Base-by-base conservation (phyloP, 1,140 invertebrate species). In the Ganaspis sp. region DNA sequence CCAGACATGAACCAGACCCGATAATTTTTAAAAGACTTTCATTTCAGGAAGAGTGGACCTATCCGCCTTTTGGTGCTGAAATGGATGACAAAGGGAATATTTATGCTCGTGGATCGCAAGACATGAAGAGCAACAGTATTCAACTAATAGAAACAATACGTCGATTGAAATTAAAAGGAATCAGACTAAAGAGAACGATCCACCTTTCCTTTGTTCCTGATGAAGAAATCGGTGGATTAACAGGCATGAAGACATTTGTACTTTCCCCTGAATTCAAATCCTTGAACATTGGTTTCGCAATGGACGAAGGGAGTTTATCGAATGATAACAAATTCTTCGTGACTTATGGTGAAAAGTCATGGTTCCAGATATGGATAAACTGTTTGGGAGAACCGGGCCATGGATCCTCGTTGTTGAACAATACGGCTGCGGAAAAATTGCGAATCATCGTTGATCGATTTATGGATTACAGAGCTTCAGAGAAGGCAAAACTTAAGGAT, bases 221-320 rank as follows among this genome's bases (percentile, higher is more conserved):
- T 91, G 98, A 99, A 91, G 98, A 99, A 92, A 95, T 97, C 83
- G 98, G 98, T 0, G 97, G 97, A 4, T 87, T 92, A 1, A 78
- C 86, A 4, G 97, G 97, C 21, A 98, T 99, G 97, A 91, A 93
- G 72, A 91, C 93, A 72, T 98, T 98, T 91, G 93, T 98, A 0
- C 86, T 94, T 12, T 95, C 94, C 0, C 88, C 94, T 21, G 94
- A 96, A 54, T 99, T 98, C 84, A 93, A 94, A 84, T 90, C 93
- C 9, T 87, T 99, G n/a, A 98, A 98, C 85, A 90, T 98, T 74
- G 97, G 96, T 0, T 97, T 98, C 90, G 94, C 95, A 11, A 86
- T 99, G 42, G 98, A 99, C 89, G 98, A 99, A 92, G 97, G 96
- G 9, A 91, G 96, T 54, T 94, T 95, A 1, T 94, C 92, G 81